These are phyloP conservation scores for Ceriagrion tenellum DNA, from an alignment of 2,888 invertebrate species.

Conservation along the genomic window DNA sequence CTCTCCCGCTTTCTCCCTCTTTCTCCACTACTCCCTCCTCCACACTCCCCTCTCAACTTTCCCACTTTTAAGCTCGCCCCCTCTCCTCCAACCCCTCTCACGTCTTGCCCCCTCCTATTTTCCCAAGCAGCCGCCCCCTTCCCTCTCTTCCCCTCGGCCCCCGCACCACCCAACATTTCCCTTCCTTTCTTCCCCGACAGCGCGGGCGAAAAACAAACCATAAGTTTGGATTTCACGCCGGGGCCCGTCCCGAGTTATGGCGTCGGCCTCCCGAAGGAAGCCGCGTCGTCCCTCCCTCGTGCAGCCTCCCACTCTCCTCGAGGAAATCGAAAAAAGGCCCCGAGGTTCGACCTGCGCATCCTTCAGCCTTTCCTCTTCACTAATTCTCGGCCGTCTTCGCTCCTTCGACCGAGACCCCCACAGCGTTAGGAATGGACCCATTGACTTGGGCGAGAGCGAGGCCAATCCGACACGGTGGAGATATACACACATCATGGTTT, in stretches of 20 bases:
- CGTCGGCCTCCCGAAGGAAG: neutral
- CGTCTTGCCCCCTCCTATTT: neutral
- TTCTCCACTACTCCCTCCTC: neutral
- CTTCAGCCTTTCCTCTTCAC: neutral
- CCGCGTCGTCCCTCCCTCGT: neutral
- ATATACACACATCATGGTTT: no score
- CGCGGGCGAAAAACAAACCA: neutral
- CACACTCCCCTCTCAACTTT: neutral
- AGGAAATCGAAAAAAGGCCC: neutral
- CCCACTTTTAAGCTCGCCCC: no score
- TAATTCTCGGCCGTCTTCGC: neutral
- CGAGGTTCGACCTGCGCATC: neutral
- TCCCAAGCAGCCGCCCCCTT: neutral
- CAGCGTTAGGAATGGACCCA: neutral
- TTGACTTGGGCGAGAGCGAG: no score
- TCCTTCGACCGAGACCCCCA: neutral
- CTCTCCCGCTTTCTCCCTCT: neutral
- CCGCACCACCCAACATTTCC: no score
- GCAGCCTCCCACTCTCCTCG: neutral
- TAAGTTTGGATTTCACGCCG: constrained; percentile 32
- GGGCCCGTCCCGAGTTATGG: constrained; percentile 20
- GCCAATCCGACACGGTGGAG: no score
- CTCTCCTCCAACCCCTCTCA: neutral
- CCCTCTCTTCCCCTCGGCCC: neutral
- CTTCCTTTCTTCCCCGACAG: neutral